Conservation (phyloP, 92 coral and sea anemone species). For the Epizoanthus ramosus region DNA sequence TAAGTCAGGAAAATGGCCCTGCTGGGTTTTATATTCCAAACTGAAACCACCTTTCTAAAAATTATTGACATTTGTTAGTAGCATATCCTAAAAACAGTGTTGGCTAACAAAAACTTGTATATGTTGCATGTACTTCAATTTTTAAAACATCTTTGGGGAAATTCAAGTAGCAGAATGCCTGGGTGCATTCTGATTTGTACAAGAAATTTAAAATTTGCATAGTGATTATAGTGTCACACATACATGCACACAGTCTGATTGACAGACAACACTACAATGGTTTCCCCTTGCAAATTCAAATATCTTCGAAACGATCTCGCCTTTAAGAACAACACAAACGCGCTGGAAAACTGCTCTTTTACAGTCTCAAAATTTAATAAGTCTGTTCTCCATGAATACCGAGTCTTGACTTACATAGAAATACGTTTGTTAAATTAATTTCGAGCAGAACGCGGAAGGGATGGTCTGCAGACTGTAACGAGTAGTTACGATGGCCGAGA, state of each 20-base stretch:
- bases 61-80: too few relatives aligned
- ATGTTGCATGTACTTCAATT: too few relatives aligned
- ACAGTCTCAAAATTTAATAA: not conserved
- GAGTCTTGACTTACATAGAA: not conserved
- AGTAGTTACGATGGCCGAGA: not conserved
- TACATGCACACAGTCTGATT: not conserved
- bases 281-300: not conserved
- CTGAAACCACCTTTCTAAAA: too few relatives aligned
- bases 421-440: not conserved
- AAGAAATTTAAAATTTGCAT: too few relatives aligned
- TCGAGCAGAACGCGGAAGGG: slow-evolving; percentile 15
- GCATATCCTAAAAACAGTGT: too few relatives aligned
- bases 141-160: too few relatives aligned
- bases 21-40: too few relatives aligned
- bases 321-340: not conserved
- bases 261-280: slow-evolving; percentile 23
- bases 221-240: slow-evolving; percentile 1
- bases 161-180: too few relatives aligned
- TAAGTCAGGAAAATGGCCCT: too few relatives aligned
- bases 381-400: not conserved
- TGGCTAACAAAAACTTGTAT: too few relatives aligned
- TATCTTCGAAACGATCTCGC: too few relatives aligned
- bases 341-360: not conserved
- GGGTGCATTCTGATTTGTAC: too few relatives aligned
- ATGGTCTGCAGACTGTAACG: slow-evolving; percentile 5